Conservation (phyloP, 2,797 vertebrate species). For the Saxicola maurus region DNA sequence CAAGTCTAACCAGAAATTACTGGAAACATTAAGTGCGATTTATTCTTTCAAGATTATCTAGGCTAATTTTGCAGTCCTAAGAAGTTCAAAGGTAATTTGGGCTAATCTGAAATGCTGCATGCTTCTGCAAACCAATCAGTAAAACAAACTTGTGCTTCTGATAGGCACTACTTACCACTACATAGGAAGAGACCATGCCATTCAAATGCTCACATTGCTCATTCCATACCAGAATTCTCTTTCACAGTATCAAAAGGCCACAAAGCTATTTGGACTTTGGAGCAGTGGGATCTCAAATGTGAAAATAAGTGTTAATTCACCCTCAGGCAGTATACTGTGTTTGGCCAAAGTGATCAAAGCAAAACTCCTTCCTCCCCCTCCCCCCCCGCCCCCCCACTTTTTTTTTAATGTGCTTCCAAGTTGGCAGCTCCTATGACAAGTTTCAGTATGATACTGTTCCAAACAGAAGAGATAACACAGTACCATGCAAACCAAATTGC, state of each 20-base stretch:
- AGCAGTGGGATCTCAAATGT: not conserved
- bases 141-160: not conserved
- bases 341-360: not conserved
- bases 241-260: not conserved
- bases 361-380: not conserved
- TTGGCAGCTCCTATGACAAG: not conserved
- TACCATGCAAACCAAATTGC: not conserved
- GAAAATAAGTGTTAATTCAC: not conserved
- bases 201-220: not conserved
- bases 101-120: not conserved
- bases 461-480: not conserved
- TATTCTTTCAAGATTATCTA: not conserved
- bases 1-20: not conserved
- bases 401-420: constrained; percentile 10
- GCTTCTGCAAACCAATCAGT: not conserved
- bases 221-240: not conserved
- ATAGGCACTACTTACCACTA: not conserved
- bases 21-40: not conserved
- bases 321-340: not conserved
- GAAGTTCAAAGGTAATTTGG: not conserved
- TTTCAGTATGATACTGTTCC: not conserved
- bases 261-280: not conserved
- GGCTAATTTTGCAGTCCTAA: not conserved
- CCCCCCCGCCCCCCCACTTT: no score
- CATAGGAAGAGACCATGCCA: not conserved